Conservation (phyloP, 1,140 invertebrate species). For the Contarinia nasturtii region DNA sequence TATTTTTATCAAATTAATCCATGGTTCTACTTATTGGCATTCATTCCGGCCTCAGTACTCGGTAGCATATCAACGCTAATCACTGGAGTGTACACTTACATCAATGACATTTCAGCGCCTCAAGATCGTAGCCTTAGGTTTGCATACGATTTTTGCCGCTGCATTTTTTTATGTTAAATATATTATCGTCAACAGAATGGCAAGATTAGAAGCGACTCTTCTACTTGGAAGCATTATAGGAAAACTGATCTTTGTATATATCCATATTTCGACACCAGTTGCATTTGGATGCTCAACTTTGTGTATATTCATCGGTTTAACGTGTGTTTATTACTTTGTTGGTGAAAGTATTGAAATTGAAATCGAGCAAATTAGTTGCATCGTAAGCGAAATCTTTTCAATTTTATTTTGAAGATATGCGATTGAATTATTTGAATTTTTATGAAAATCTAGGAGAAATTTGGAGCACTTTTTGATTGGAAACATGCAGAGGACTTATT, state of each 20-base stretch:
- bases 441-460: too few species aligned
- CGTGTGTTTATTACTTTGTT: constrained; percentile 14
- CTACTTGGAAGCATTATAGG: constrained; percentile 35
- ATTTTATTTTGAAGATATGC: too few species aligned
- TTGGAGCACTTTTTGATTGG: constrained; percentile 30
- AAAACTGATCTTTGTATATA: constrained; percentile 24
- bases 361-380: not conserved
- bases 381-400: not conserved
- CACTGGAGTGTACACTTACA: constrained; percentile 36
- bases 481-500: constrained; percentile 36
- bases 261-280: constrained; percentile 9
- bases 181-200: constrained; percentile 27
- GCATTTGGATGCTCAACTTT: constrained; percentile 13
- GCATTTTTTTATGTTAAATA: not conserved
- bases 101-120: constrained; percentile 35
- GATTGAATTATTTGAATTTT: too few species aligned
- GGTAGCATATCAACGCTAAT: constrained; percentile 36
- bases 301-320: constrained; percentile 10
- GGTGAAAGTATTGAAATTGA: constrained; percentile 13
- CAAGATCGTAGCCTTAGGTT: constrained; percentile 29
- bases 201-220: constrained; percentile 34
- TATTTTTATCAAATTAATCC: constrained; percentile 24
- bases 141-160: too few species aligned
- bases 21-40: constrained; percentile 36
- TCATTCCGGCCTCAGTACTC: constrained; percentile 31